phyloP scores from a whole-genome alignment of 2,888 invertebrate genomes.

The Leptopterna dolabrata region DNA sequence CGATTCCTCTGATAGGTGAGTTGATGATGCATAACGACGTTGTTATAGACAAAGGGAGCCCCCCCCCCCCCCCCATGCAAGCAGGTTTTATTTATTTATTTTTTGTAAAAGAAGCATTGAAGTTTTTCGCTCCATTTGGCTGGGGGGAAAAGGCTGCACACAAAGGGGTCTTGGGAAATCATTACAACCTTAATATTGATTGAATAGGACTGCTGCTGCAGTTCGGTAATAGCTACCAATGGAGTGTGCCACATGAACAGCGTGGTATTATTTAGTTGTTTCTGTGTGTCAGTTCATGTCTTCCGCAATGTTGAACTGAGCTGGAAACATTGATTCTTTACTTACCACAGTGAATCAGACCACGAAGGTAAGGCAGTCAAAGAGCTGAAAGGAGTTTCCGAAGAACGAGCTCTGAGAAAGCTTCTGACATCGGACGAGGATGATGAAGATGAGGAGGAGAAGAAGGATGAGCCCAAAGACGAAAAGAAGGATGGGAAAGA shows the following conservation, averaged over 20 bases:
- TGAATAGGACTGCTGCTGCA: too few species aligned
- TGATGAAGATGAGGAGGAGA: slow-evolving; percentile 85
- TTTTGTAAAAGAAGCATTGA: too few species aligned
- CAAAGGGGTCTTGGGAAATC: too few species aligned
- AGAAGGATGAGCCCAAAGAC: slow-evolving; percentile 71
- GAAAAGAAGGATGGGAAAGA: slow-evolving; percentile 66
- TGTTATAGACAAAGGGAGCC: background rate
- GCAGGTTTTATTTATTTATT: background rate
- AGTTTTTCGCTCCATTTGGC: too few species aligned
- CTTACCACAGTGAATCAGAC: slow-evolving; percentile 73
- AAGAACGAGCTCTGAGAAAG: slow-evolving; percentile 88
- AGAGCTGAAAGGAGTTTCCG: slow-evolving; percentile 89
- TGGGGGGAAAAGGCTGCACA: too few species aligned
- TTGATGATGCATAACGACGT: background rate
- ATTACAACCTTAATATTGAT: too few species aligned
- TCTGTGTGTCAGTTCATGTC: too few species aligned
- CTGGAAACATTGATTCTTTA: background rate
- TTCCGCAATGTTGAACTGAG: too few species aligned
- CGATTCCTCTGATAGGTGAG: slow-evolving; percentile 80
- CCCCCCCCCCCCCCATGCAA: too few species aligned
- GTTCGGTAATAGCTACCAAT: too few species aligned
- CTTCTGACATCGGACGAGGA: slow-evolving; percentile 89
- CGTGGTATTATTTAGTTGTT: too few species aligned
- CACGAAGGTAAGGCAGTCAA: slow-evolving; percentile 81
- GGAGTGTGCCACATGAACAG: too few species aligned